Evolutionary conservation across 2,888 invertebrate genomes (phyloP), one percentile per base, ranked within the genome.

Genomic region (Drosophila bunnanda): DNA sequence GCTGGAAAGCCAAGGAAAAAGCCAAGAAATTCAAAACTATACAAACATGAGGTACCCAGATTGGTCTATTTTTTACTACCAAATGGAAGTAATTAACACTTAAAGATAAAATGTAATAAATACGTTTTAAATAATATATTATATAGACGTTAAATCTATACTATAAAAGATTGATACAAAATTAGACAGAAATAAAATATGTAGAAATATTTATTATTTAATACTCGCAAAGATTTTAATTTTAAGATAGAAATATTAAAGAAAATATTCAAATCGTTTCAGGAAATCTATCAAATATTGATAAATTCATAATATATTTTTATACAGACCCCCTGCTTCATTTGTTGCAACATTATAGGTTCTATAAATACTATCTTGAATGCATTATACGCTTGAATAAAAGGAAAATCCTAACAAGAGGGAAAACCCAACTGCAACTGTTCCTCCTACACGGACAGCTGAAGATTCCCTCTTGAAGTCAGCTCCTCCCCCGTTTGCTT

Each of bases 361-460:
- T 32, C 12, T 4, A 44, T 10, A 4, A 50, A 50, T 32, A 4
- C 30, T 9, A 8, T 20, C 20, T 5, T 13, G 13, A 32, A 0
- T 13, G 1, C 50, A 32, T 32, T 6, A 50, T 50, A 50, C 15
- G 20, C 32, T 32, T 15, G 13, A 0, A 32, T 32, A 44, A 50
- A 17, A 36, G 20, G 39, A 30, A 71, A 28, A 22, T 30, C 30
- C 36, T 22, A n/a, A 43, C n/a, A 38, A 53, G n/a, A 55, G 34
- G 36, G 25, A 65, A 25, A 54, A 44, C 34, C 34, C 38, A 72
- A 72, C 53, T 75, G 68, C 55, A 60, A 61, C 72, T 60, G 50
- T 56, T 25, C 36, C 28, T 39, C 38, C 58, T 59, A 46, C 64
- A 10, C 34, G 9, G 22, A 32, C 67, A 53, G 46, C 67, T 65